Base-by-base conservation (phyloP, 2,113 vertebrate genomes). In the Edolisoma coerulescens region DNA sequence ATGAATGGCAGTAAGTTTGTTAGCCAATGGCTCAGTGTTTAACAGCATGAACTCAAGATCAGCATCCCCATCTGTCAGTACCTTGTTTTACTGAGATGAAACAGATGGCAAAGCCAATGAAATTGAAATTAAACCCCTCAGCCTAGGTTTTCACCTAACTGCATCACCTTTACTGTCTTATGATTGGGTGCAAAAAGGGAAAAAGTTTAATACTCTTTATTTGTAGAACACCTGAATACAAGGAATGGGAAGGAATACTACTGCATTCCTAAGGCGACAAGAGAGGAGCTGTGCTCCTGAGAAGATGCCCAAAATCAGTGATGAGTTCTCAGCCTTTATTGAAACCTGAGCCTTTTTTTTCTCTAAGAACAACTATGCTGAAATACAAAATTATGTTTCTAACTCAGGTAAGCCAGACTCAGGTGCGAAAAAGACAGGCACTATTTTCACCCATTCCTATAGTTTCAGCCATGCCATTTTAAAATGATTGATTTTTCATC, bases 71-170 rank as follows among this genome's bases (percentile, higher is more conserved):
- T 69, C 86, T 95, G 84, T 77, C 89, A 80, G 57, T 74, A 70
- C 39, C 56, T 91, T 91, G 61, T 85, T 75, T 61, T 75, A 80
- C 33, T 61, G 85, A 93, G 63, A 85, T 27, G 44, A 95, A 95
- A 77, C 67, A 87, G 85, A 89, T 95, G 91, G 91, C 44, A 92
- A 91, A 93, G 27, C 35, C 87, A 87, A 93, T 71, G 37, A 75
- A 92, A 90, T 27, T 82, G 70, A 94, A 94, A 93, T 89, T 77
- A 87, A 63, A 93, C 52, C 57, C 68, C 69, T 93, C 73, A 85
- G 50, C 47, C 71, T 49, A 65, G 56, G 37, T 74, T 94, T 91
- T 82, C 32, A 83, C 47, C 39, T 42, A 85, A 53, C 57, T 87
- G 23, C 45, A 68, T 79, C 61, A 74, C 39, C n/a, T 82, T 71